Evolutionary conservation across 1,140 invertebrate species (phyloP).

Genomic region (Drosophila tropicalis): DNA sequence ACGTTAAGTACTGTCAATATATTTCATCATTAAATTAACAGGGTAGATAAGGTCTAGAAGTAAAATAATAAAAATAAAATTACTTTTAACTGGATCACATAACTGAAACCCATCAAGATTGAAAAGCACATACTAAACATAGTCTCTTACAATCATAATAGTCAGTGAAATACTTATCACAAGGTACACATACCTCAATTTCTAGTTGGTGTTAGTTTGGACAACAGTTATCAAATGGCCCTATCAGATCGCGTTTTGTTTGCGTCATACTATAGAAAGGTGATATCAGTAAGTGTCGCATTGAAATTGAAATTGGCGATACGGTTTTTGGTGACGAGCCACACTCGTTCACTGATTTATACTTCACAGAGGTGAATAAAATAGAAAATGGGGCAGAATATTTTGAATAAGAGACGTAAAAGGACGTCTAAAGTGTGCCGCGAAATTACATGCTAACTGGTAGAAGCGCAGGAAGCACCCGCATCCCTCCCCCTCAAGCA

Average conservation of each 20-base stretch:
- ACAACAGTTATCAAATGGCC: slow-evolving; percentile 1
- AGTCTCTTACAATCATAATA: slow-evolving; percentile 41
- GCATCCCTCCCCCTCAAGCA: not conserved
- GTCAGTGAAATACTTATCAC: slow-evolving; percentile 34
- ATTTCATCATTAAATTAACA: not conserved
- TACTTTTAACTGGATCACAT: slow-evolving; percentile 36
- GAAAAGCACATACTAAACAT: slow-evolving; percentile 27
- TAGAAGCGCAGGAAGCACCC: no score
- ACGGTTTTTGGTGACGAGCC: not conserved
- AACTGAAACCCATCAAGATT: slow-evolving; percentile 36
- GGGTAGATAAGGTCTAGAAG: no score
- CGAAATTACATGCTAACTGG: not conserved
- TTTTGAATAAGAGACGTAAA: slow-evolving; percentile 23
- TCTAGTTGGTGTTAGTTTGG: slow-evolving; percentile 1
- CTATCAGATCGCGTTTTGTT: slow-evolving; percentile 6
- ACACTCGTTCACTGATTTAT: slow-evolving; percentile 51
- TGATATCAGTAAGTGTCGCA: slow-evolving; percentile 10
- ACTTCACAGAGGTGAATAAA: slow-evolving; percentile 47
- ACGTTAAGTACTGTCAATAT: slow-evolving; percentile 29
- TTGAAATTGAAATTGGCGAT: slow-evolving; percentile 5
- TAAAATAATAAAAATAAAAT: slow-evolving; percentile 15
- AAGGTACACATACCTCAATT: not conserved
- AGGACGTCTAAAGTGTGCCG: slow-evolving; percentile 36
- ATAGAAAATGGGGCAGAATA: slow-evolving; percentile 25
- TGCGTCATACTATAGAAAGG: slow-evolving; percentile 9